phyloP scores from a whole-genome alignment of 2,113 vertebrate species.

The Pagrus major region DNA sequence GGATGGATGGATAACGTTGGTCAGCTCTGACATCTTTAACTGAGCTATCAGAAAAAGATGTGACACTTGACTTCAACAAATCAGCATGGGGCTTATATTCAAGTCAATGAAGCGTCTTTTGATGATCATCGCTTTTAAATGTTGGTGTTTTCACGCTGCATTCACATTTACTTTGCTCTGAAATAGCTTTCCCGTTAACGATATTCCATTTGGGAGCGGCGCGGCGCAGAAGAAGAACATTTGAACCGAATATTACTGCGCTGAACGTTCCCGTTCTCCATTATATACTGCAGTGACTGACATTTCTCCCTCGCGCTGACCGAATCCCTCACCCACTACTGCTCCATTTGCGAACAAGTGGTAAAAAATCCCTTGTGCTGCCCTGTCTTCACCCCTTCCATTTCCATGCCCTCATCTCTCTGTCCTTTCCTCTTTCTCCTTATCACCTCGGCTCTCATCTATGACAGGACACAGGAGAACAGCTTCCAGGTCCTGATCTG shows the following conservation, averaged over 20 bases:
- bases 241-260: slow-evolving; percentile 22
- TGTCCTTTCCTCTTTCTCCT: slow-evolving; percentile 59
- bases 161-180: slow-evolving; percentile 30
- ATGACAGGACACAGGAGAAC: slow-evolving; percentile 69
- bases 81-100: not conserved
- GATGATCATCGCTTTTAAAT: slow-evolving; percentile 44
- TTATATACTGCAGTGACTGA: slow-evolving; percentile 43
- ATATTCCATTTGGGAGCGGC: slow-evolving; percentile 14
- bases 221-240: slow-evolving; percentile 42
- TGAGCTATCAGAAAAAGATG: not conserved
- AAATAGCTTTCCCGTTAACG: slow-evolving; percentile 10
- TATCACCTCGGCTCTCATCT: slow-evolving; percentile 68
- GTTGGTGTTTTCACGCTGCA: slow-evolving; percentile 17
- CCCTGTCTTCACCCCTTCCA: slow-evolving; percentile 53
- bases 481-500: slow-evolving; percentile 75
- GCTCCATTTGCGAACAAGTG: slow-evolving; percentile 45
- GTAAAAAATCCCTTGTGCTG: slow-evolving; percentile 48
- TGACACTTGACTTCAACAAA: not conserved
- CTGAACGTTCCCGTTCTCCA: slow-evolving; percentile 37
- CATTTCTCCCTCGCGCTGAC: slow-evolving; percentile 55
- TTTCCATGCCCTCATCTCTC: slow-evolving; percentile 52
- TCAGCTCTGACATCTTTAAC: slow-evolving; percentile 9
- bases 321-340: slow-evolving; percentile 40
- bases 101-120: slow-evolving; percentile 25
- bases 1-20: slow-evolving; percentile 4